Evolutionary conservation across 1,140 invertebrate genomes (phyloP).

Genomic region (Cylas formicarius): DNA sequence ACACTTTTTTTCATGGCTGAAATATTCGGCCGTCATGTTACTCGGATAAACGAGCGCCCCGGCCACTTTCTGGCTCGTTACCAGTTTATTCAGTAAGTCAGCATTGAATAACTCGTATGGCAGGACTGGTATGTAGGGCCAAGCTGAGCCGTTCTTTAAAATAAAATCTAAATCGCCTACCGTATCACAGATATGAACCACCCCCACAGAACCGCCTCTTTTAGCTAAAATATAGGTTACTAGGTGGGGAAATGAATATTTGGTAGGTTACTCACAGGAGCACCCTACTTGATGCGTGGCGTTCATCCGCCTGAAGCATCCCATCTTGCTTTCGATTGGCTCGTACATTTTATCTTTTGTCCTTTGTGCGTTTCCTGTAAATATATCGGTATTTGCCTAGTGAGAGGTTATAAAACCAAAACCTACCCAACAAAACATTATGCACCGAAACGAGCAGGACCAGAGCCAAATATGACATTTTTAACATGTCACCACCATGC

Average conservation of each 20-base stretch:
- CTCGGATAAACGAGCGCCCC: conserved; percentile 51
- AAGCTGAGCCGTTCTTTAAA: conserved; percentile 56
- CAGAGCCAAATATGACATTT: too few relatives aligned
- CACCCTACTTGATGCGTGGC: conserved; percentile 90
- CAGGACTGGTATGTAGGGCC: conserved; percentile 64
- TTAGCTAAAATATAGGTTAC: conserved; percentile 57
- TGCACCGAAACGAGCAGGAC: too few relatives aligned
- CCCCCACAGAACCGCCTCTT: conserved; percentile 71
- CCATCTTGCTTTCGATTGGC: conserved; percentile 58
- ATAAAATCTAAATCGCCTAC: conserved; percentile 65
- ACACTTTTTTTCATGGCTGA: conserved; percentile 72
- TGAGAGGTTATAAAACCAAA: too few relatives aligned
- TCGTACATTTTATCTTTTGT: conserved; percentile 76
- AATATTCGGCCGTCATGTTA: conserved; percentile 40
- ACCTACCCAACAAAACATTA: too few relatives aligned
- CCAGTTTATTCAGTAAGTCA: conserved; percentile 45
- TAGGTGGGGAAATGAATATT: conserved; percentile 2
- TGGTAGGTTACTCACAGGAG: conserved; percentile 61
- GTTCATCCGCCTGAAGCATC: conserved; percentile 83
- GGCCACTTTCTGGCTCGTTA: conserved; percentile 46
- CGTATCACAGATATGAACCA: conserved; percentile 63
- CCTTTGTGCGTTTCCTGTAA: conserved; percentile 46
- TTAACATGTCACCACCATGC: too few relatives aligned
- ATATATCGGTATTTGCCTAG: conserved; percentile 1
- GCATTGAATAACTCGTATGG: conserved; percentile 55